Conservation (phyloP, 37 sponge, comb jelly and placozoan genomes). For the Halisarca cf. caerulea region DNA sequence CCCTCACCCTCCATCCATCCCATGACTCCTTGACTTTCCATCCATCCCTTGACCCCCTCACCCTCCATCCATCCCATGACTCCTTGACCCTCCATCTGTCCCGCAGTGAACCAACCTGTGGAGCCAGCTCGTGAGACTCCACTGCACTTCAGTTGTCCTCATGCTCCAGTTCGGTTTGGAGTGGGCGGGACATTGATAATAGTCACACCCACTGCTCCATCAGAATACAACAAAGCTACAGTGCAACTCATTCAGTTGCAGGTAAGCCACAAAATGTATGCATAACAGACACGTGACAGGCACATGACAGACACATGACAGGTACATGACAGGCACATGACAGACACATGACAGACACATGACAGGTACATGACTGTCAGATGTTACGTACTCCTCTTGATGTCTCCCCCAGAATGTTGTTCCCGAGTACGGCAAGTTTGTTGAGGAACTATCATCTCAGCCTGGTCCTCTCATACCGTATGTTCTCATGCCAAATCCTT, state of each 20-base stretch:
- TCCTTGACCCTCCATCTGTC: no score
- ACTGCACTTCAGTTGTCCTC: slow-evolving; percentile 55
- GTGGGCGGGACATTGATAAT: slow-evolving; percentile 58
- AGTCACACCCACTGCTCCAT: slow-evolving; percentile 39
- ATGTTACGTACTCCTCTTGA: not conserved
- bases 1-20: no score
- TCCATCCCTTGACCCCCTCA: no score
- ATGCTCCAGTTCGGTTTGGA: slow-evolving; percentile 68
- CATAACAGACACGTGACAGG: not conserved
- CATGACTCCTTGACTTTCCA: no score
- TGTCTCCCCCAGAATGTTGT: not conserved
- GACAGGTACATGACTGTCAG: not conserved
- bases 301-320: not conserved
- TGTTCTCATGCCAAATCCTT: not conserved
- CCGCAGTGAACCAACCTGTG: not conserved
- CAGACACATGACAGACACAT: no score
- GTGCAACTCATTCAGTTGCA: slow-evolving; percentile 35
- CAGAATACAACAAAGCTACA: slow-evolving; percentile 4
- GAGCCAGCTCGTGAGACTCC: slow-evolving; percentile 69
- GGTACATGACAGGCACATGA: no score
- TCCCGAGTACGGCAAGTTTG: slow-evolving; percentile 15
- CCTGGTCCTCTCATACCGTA: slow-evolving; percentile 57
- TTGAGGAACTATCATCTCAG: slow-evolving; percentile 15
- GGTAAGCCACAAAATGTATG: no score
- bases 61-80: no score